These are phyloP conservation scores for Prunella fulvescens DNA, from an alignment of 2,113 vertebrate species.

Conservation along the genomic window DNA sequence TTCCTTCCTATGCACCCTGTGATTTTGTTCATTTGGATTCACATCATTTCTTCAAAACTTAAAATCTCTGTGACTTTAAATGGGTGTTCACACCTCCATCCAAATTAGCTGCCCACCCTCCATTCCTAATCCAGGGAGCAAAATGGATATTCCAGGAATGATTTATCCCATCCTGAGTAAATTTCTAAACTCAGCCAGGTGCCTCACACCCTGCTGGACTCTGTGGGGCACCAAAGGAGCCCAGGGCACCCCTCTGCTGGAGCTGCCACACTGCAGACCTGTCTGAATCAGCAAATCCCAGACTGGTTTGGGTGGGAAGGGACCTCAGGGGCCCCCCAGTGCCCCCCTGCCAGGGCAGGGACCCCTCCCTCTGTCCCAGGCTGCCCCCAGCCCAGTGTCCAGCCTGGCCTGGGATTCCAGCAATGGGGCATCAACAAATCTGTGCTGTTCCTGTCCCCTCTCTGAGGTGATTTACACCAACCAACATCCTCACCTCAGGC, in stretches of 20 bases:
- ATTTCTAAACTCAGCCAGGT: not conserved
- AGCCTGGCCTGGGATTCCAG: not conserved
- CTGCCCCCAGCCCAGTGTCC: not conserved
- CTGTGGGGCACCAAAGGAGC: not conserved
- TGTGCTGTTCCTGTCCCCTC: not conserved
- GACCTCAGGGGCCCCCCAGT: accelerated
- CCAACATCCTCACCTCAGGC: not conserved
- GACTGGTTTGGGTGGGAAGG: not conserved
- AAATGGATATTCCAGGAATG: not conserved
- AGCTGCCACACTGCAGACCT: not conserved
- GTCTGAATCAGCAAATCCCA: not conserved
- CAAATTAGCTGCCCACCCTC: not conserved
- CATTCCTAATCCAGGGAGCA: not conserved
- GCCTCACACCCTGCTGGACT: not conserved
- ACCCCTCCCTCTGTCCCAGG: not conserved
- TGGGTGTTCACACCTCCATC: not conserved
- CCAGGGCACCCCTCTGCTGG: not conserved
- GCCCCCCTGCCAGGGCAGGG: not conserved
- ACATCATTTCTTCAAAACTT: not conserved
- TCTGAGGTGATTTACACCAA: accelerated
- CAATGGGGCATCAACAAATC: not conserved
- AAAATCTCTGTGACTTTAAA: not conserved
- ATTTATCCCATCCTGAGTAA: not conserved
- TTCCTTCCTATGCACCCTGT: not conserved
- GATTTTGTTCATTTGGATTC: not conserved